Evolutionary conservation across 2,888 invertebrate species (phyloP).

Genomic region (Melangyna quadrimaculata): DNA sequence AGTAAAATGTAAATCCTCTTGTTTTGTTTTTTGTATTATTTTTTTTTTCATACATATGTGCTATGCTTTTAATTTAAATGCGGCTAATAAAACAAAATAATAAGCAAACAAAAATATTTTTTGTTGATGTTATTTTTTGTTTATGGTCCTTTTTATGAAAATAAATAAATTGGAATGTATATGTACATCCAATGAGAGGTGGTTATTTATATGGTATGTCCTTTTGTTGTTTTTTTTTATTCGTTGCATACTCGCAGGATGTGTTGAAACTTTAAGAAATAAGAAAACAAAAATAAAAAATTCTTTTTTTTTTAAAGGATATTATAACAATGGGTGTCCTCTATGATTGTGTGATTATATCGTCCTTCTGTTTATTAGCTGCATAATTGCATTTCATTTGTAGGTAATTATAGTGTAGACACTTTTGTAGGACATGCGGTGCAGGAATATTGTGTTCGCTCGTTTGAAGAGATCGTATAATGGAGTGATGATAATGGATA

Average conservation of each 20-base stretch:
- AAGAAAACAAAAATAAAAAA: background rate
- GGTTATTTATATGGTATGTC: background rate
- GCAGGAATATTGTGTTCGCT: background rate
- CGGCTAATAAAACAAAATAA: conserved; percentile 67
- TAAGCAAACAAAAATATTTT: conserved; percentile 28
- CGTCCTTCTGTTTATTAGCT: conserved; percentile 43
- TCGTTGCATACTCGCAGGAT: background rate
- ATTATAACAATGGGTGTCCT: conserved; percentile 2
- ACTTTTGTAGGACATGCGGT: conserved; percentile 34
- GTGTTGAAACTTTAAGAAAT: background rate
- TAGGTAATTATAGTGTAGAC: conserved; percentile 65
- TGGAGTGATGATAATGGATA: conserved; percentile 6
- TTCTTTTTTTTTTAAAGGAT: background rate
- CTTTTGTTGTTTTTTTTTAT: conserved; percentile 37
- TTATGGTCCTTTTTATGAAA: conserved; percentile 8
- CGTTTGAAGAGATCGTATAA: conserved; percentile 3
- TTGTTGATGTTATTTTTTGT: background rate
- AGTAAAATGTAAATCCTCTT: conserved; percentile 29
- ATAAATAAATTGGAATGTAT: conserved; percentile 7
- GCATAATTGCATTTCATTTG: conserved; percentile 53
- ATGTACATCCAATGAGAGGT: background rate
- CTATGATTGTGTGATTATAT: background rate
- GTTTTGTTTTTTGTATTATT: too few species aligned
- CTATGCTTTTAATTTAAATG: conserved; percentile 64
- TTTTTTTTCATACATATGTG: background rate